Conservation (phyloP, 2,113 vertebrate genomes). For the Naja naja region DNA sequence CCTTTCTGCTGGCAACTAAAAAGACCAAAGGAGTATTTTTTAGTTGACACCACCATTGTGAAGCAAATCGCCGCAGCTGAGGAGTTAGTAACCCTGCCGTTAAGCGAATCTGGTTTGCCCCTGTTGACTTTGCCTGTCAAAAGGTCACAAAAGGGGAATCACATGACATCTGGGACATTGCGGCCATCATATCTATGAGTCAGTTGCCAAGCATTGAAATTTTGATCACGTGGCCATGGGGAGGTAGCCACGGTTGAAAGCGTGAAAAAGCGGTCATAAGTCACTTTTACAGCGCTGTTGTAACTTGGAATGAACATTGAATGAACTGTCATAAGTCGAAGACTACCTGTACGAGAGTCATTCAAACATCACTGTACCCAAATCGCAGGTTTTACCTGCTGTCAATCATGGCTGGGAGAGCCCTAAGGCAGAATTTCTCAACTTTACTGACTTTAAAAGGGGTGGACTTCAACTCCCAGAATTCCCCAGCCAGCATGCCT, state of each 20-base stretch:
- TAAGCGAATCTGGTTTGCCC: neutral
- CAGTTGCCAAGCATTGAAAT: neutral
- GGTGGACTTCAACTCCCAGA: neutral
- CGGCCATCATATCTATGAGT: neutral
- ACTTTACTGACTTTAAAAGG: neutral
- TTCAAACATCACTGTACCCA: neutral
- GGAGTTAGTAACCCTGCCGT: fast-evolving
- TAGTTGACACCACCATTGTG: neutral
- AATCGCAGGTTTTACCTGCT: neutral
- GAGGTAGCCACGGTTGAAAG: neutral
- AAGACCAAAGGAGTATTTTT: too few species aligned
- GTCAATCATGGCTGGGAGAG: neutral
- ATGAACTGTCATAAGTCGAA: neutral
- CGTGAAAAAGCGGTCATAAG: neutral
- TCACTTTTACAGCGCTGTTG: neutral
- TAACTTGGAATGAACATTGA: neutral
- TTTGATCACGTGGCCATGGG: neutral
- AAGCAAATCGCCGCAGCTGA: neutral
- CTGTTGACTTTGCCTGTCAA: neutral
- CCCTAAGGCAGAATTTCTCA: neutral
- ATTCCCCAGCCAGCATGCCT: neutral
- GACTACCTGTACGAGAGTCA: neutral
- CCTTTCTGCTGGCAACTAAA: too few species aligned
- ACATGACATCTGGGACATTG: neutral
- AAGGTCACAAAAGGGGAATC: neutral